Evolutionary conservation across 2,888 invertebrate species (phyloP).

Genomic region (Habroteleia sp.): DNA sequence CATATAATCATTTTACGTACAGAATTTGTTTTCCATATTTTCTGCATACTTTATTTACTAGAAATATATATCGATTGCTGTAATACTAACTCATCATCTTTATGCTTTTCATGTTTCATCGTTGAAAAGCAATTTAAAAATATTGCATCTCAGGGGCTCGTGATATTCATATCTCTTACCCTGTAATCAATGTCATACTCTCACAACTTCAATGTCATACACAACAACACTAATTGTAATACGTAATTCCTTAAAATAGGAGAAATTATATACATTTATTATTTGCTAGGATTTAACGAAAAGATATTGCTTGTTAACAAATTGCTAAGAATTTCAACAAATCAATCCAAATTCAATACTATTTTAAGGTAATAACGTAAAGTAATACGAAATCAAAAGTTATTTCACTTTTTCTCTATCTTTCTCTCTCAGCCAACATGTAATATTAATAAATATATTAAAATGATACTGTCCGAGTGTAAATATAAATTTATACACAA

Average conservation of each 20-base stretch:
- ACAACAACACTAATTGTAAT: constrained; percentile 35
- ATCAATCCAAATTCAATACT: too few relatives aligned
- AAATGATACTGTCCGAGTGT: too few relatives aligned
- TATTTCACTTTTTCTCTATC: too few relatives aligned
- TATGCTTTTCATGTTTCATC: constrained; percentile 33
- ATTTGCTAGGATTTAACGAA: too few relatives aligned
- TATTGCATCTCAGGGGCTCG: constrained; percentile 42
- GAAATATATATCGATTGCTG: constrained; percentile 45
- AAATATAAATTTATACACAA: too few relatives aligned
- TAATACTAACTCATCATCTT: constrained; percentile 35
- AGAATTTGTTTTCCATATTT: constrained; percentile 54
- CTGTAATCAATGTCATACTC: constrained; percentile 30
- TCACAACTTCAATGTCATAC: constrained; percentile 13
- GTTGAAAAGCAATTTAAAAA: constrained; percentile 53
- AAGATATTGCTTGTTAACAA: too few relatives aligned
- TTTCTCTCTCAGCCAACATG: too few relatives aligned
- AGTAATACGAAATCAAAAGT: too few relatives aligned
- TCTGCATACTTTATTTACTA: constrained; percentile 48
- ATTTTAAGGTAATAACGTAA: too few relatives aligned
- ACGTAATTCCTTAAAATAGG: constrained; percentile 13
- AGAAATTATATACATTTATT: constrained; percentile 11
- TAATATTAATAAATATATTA: too few relatives aligned
- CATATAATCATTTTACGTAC: constrained; percentile 48
- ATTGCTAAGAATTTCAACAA: too few relatives aligned
- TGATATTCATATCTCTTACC: constrained; percentile 22